Percentiles rank a stretch among this genome's conserved stretches.
Conservation (phyloP, 2,797 vertebrate species). For the Labeo calbasu region DNA sequence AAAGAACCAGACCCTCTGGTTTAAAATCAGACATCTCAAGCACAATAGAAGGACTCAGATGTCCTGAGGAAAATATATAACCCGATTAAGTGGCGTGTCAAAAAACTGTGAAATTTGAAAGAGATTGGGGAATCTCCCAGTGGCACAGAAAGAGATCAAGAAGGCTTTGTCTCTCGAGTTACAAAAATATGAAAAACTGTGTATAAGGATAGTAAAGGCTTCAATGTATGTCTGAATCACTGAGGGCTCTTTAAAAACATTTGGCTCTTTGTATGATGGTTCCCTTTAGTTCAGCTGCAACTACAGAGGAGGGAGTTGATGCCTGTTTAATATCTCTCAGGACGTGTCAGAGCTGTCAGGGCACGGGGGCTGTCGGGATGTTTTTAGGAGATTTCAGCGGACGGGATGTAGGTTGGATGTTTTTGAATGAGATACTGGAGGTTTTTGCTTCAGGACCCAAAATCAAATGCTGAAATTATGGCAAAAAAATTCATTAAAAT, state of each 20-base stretch:
- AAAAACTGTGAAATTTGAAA: neutral
- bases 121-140: neutral
- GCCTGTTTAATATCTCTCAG: constrained; percentile 42
- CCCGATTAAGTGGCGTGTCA: neutral
- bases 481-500: neutral
- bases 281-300: constrained; percentile 1
- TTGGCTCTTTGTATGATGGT: neutral
- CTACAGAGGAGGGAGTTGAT: constrained; percentile 18
- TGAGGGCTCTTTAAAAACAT: neutral
- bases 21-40: constrained; percentile 20
- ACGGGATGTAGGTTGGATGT: constrained; percentile 5
- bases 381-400: constrained; percentile 5
- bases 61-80: neutral
- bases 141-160: neutral
- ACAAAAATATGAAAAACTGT: neutral
- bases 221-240: neutral
- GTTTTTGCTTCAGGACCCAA: neutral
- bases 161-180: neutral
- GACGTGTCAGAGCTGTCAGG: constrained; percentile 21
- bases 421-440: neutral
- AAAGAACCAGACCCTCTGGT: neutral
- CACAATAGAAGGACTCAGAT: neutral
- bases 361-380: constrained; percentile 2
- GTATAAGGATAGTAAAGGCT: neutral
- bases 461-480: neutral